Evolutionary conservation across 2,888 invertebrate genomes (phyloP).

Genomic region (Ephialtes manifestator): DNA sequence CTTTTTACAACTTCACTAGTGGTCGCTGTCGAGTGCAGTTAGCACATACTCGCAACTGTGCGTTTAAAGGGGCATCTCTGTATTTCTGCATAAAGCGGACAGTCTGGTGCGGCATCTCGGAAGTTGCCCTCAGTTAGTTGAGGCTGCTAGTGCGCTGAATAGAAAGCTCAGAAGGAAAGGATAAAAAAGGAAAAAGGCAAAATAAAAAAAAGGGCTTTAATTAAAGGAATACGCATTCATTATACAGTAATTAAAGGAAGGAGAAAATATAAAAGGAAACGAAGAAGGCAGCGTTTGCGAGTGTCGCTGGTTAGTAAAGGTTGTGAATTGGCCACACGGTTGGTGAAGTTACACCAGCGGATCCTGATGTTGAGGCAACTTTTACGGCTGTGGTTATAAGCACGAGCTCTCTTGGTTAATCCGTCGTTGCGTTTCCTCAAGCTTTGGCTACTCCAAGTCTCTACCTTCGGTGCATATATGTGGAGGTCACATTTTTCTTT

Average conservation of each 20-base stretch:
- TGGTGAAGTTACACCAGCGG: not conserved
- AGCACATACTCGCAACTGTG: not conserved
- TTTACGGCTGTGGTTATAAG: conserved; percentile 12
- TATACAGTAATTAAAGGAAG: not conserved
- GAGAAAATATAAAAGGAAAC: not conserved
- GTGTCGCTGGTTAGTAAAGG: not conserved
- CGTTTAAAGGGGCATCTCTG: not conserved
- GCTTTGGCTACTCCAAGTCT: not conserved
- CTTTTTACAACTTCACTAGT: not conserved
- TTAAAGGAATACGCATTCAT: conserved; percentile 16
- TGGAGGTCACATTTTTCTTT: not conserved
- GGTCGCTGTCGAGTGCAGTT: not conserved
- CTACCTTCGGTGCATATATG: not conserved
- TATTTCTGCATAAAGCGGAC: not conserved
- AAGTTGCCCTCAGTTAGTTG: not conserved
- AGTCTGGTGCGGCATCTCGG: not conserved
- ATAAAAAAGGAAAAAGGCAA: not conserved
- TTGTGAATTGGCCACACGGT: not conserved
- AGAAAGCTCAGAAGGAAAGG: not conserved
- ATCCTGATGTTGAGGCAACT: conserved; percentile 19
- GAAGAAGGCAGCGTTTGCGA: not conserved
- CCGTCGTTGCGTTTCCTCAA: conserved; percentile 4
- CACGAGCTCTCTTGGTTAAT: not conserved
- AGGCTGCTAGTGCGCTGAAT: not conserved
- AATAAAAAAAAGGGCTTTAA: conserved; percentile 18